These are phyloP conservation scores for Ia io DNA, from an alignment of 2,113 vertebrate species.

Conservation along the genomic window DNA sequence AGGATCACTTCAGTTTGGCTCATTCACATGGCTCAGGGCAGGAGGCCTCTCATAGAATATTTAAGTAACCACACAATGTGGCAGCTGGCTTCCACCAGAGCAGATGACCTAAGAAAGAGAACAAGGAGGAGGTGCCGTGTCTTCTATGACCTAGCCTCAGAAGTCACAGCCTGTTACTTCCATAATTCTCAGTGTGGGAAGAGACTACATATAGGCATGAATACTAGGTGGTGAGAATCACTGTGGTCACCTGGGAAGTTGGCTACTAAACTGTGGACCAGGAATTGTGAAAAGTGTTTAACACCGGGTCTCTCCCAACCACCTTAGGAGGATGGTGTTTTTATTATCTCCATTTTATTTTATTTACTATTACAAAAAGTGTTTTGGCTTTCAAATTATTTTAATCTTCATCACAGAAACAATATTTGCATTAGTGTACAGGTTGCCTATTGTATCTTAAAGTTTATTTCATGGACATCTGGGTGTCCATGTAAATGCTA, in stretches of 20 bases:
- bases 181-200: neutral
- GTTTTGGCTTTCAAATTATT: constrained; percentile 5
- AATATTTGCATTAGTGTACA: neutral
- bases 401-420: neutral
- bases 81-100: neutral
- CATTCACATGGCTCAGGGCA: neutral
- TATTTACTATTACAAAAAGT: neutral
- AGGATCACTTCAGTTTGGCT: neutral
- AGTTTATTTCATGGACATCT: neutral
- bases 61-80: neutral
- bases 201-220: neutral
- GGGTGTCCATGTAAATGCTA: neutral
- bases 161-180: neutral
- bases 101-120: neutral
- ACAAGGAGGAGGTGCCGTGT: neutral
- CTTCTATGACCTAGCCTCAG: neutral
- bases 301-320: neutral
- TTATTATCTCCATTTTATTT: neutral
- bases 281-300: neutral
- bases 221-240: neutral
- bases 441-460: neutral
- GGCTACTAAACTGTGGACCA: no score
- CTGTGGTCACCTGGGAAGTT: neutral
- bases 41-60: neutral
- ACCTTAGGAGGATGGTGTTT: neutral